These are phyloP conservation scores for Erebia palarica DNA, from an alignment of 2,888 invertebrate genomes.

Conservation along the genomic window DNA sequence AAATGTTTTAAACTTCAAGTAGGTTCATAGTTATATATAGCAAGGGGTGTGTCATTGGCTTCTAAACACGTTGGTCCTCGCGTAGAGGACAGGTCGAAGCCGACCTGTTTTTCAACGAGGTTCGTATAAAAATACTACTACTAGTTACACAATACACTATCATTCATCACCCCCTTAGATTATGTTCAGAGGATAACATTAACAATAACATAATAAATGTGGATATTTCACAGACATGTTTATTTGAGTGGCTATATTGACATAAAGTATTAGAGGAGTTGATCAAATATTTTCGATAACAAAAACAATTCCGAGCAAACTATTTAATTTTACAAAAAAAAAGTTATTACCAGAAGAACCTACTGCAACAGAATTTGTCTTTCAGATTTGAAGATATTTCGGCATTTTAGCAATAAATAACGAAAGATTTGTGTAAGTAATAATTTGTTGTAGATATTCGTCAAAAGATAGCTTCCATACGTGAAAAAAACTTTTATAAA, in stretches of 20 bases:
- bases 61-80: conserved; percentile 44
- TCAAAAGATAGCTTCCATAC: not conserved
- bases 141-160: conserved; percentile 58
- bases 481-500: not conserved
- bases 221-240: not conserved
- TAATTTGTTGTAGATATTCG: no score
- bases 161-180: conserved; percentile 57
- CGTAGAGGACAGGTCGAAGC: conserved; percentile 38
- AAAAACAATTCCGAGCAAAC: not conserved
- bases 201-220: not conserved
- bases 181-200: conserved; percentile 7
- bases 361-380: not conserved
- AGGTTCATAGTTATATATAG: not conserved
- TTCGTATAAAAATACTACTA: conserved; percentile 68
- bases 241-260: not conserved
- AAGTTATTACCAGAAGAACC: not conserved
- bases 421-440: no score
- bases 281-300: not conserved
- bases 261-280: not conserved
- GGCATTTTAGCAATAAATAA: no score
- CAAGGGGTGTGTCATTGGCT: conserved; percentile 35
- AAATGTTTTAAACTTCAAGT: not conserved
- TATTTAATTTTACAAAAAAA: no score
- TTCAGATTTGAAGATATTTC: not conserved
- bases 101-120: conserved; percentile 30